Percentiles rank a stretch among this genome's conserved stretches.
These are phyloP conservation scores for Drosophila rhopaloa DNA, from an alignment of 1,140 invertebrate species.

Conservation along the genomic window DNA sequence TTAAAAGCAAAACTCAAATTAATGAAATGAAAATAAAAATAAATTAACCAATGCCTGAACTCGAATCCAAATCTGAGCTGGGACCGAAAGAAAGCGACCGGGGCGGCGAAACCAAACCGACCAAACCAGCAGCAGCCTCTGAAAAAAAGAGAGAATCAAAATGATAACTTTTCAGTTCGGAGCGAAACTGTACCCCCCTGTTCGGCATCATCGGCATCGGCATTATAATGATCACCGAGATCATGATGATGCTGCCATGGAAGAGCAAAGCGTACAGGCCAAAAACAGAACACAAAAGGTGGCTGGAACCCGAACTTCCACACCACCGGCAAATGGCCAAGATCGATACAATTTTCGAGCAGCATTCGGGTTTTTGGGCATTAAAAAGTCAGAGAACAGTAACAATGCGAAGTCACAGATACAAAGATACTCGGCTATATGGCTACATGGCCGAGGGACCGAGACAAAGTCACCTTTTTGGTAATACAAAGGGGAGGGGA, in stretches of 20 bases:
- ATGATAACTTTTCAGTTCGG: conserved; percentile 80
- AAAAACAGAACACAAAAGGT: conserved; percentile 72
- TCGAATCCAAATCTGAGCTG: conserved; percentile 18
- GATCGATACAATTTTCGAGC: conserved; percentile 76
- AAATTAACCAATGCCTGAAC: conserved; percentile 63
- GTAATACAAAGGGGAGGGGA: conserved; percentile 25
- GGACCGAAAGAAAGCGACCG: conserved; percentile 64
- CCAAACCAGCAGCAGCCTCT: conserved; percentile 51
- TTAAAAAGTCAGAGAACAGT: conserved; percentile 79
- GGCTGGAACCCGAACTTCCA: conserved; percentile 46
- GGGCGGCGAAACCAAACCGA: conserved; percentile 22
- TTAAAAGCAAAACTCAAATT: conserved; percentile 72
- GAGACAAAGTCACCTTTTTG: conserved; percentile 45
- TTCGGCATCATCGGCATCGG: conserved; percentile 41
- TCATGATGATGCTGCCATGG: conserved; percentile 65
- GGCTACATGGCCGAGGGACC: conserved; percentile 6
- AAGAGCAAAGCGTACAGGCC: conserved; percentile 54
- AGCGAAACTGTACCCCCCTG: conserved; percentile 80
- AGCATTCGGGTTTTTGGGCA: conserved; percentile 68
- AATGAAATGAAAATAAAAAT: conserved; percentile 80
- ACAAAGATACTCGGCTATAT: conserved; percentile 46
- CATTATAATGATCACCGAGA: conserved; percentile 43
- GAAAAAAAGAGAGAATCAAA: conserved; percentile 59
- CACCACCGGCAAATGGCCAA: conserved; percentile 40
- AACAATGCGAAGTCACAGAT: conserved; percentile 71